These are phyloP conservation scores for Thelaira solivaga DNA, from an alignment of 2,888 invertebrate species.

Conservation along the genomic window DNA sequence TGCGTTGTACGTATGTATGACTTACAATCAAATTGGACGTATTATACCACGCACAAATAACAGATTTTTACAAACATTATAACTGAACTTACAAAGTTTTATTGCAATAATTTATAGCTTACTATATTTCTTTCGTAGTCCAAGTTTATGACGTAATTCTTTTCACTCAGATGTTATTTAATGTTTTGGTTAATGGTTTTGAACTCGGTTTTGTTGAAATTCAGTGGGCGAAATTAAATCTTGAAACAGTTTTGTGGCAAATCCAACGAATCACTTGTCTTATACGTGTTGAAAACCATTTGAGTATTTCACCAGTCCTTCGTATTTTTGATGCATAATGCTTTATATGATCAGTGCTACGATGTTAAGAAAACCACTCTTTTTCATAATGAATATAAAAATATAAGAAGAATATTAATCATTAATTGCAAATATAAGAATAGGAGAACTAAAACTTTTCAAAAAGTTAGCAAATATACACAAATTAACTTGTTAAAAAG, in stretches of 20 bases:
- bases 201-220: not conserved
- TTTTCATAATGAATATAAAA: not conserved
- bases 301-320: slow-evolving; percentile 83
- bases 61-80: too few species aligned
- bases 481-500: slow-evolving; percentile 53
- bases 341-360: slow-evolving; percentile 85
- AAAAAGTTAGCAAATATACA: not conserved
- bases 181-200: not conserved
- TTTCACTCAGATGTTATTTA: not conserved
- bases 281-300: slow-evolving; percentile 79
- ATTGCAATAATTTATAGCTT: not conserved
- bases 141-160: not conserved
- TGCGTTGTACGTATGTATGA: too few species aligned
- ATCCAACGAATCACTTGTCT: slow-evolving; percentile 76
- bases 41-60: too few species aligned
- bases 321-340: slow-evolving; percentile 82
- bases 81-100: not conserved
- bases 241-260: slow-evolving; percentile 75
- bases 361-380: slow-evolving; percentile 77
- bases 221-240: slow-evolving; percentile 75
- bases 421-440: not conserved
- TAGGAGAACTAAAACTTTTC: too few species aligned
- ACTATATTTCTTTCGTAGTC: not conserved
- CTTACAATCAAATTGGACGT: too few species aligned
- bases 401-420: not conserved